Base-by-base conservation (phyloP, 2,888 invertebrate genomes). In the Mythimna albipuncta region DNA sequence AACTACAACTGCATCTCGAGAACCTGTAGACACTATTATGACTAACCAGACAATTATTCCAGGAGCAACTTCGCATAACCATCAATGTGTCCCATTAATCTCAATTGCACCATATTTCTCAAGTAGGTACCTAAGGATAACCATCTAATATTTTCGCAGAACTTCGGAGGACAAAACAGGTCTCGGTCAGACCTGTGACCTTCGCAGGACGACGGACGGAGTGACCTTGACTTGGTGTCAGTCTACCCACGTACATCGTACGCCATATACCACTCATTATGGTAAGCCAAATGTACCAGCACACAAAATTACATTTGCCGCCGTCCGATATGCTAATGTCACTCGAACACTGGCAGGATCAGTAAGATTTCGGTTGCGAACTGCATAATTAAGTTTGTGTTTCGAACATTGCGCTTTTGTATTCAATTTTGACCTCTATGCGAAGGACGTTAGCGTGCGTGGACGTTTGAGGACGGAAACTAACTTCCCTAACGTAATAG, bases 401-500 rank as follows among this genome's bases (percentile, higher is more conserved):
- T 52, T 52, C n/a, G 61, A 71, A 69, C 74, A 84, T 72, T 74
- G 73, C 65, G 65, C 82, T 82, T 88, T 86, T 88, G 85, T 88
- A 86, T 89, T 87, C 86, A 85, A 90, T 85, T 83, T 73, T 85
- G 87, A 88, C 85, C 89, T 89, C 78, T 89, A 76, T 84, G 61
- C 69, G 77, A 76, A 86, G 85, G 82, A 71, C 77, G 69, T 76
- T 87, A 87, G 79, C 82, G 69, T 76, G 64, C 54, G 52, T 72
- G 13, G 57, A 70, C 61, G 66, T 85, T 63, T 61, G 72, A 32
- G 85, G 87, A 88, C 90, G 91, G 91, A 91, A 91, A 82, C 87
- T 75, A 82, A 90, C 91, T 90, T 91, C 91, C 91, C 88, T 88
- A 87, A 88, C 88, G 86, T 89, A 91, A 89, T 88, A 89, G 89